phyloP scores from a whole-genome alignment of 2,113 vertebrate genomes.

The Chlorodrepanis virens region DNA sequence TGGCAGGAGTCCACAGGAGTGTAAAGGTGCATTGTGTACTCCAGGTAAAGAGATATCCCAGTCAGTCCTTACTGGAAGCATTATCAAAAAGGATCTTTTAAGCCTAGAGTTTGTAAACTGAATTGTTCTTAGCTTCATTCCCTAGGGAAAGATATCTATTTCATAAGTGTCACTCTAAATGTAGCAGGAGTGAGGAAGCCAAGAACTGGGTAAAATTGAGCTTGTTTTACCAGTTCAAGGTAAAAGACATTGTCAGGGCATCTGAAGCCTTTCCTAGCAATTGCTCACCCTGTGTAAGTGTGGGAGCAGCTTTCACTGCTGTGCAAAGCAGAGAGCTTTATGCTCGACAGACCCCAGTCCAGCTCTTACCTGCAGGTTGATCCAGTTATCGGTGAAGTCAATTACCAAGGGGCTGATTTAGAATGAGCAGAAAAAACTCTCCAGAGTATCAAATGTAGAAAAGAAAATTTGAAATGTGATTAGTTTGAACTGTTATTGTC shows the following conservation, averaged over 20 bases:
- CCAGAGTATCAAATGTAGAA: slow-evolving; percentile 1
- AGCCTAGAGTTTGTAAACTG: slow-evolving; percentile 5
- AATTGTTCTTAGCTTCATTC: neutral
- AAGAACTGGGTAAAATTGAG: neutral
- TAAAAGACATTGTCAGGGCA: neutral
- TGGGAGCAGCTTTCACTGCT: neutral
- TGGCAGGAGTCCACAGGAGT: neutral
- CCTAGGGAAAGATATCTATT: neutral
- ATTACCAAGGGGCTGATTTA: neutral
- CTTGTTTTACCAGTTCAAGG: neutral
- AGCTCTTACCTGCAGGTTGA: neutral
- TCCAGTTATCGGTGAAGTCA: neutral
- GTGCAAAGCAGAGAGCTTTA: neutral
- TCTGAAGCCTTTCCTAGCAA: neutral
- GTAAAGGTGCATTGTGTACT: neutral
- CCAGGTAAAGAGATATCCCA: neutral
- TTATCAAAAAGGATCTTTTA: neutral
- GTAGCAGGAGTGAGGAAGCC: neutral
- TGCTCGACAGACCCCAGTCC: neutral
- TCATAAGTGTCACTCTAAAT: slow-evolving; percentile 15
- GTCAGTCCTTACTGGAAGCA: neutral
- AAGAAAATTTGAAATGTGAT: slow-evolving; percentile 24
- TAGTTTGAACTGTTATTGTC: slow-evolving; percentile 28
- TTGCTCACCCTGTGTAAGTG: neutral
- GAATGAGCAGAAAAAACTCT: neutral